Base-by-base conservation (phyloP, 2,797 vertebrate species). In the Clarias fuscus region DNA sequence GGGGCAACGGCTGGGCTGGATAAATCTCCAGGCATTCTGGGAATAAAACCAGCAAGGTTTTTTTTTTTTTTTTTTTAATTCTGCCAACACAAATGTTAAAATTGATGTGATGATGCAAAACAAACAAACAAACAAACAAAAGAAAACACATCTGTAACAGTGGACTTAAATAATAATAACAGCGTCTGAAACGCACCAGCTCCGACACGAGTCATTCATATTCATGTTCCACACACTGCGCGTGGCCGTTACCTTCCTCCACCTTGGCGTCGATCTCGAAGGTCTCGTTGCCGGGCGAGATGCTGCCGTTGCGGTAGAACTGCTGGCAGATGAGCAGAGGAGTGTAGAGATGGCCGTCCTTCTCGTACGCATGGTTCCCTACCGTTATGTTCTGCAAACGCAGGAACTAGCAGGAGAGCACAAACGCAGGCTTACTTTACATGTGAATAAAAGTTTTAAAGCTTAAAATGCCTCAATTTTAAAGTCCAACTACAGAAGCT, bases 291-390 rank as follows among this genome's bases (percentile, higher is more conserved):
- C 94, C 97, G 56, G 98, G 96, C 53, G 90, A 97, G 90, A 99
- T 95, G 90, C 90, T 95, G 30, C 95, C 96, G 53, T 93, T 94
- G 88, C 93, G 97, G 94, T 98, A 99, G 91, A 96, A 98, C 65
- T 96, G 92, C 91, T 98, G 97, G 92, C 98, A 99, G 86, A 99
- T 13, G 0, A 92, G 88, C 91, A 99, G 90, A 0, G 96, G 94
- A 0, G 94, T 93, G 89, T 94, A 95, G 71, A 91, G 77, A 0
- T 18, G 62, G 3, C 93, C 95, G 8, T 85, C 94, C 88, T 93
- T 95, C 92, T 98, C 95, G 53, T 98, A 99, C 0, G 95, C 97
- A 0, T 98, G 97, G 90, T 98, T 99, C 56, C 97, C 98, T 40
- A 97, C 92, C 0, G 97, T 98, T 83, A 96, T 92, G 86, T 95